Evolutionary conservation across 2,888 invertebrate genomes (phyloP), one percentile per base, ranked within the genome.

Genomic region (Melikaiella ostensackeni): DNA sequence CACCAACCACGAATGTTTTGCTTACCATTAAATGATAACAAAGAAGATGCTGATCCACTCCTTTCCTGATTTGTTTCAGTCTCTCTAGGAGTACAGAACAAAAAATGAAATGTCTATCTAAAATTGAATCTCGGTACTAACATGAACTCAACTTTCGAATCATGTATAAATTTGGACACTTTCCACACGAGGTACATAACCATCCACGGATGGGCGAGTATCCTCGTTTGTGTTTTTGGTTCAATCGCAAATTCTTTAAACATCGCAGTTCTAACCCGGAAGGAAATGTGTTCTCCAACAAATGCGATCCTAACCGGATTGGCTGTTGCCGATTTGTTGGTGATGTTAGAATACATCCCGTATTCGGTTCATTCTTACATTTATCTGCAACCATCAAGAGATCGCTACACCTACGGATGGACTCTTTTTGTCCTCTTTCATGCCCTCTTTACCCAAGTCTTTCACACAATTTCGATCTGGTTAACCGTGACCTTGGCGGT

Each of bases 341-440:
- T 98, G 21, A 98, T 98, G 96, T 93, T 98, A 86, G 97, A 97
- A 87, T 98, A 98, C 91, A 96, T 98, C 82, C 98, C 98, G 0
- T 98, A 96, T 90, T 95, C 96, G 2, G 94, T 96, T 75, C 96
- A 97, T 90, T 95, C 95, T 90, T 96, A 96, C 87, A 94, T 97
- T 79, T 94, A 95, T 83, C 74, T 89, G 83, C 70, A 92, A 87
- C 91, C 93, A 83, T 82, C 93, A n/a, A 91, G 92, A 62, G 92
- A 93, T 77, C 93, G 93, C 61, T 93, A 93, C 81, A 93, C 93
- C 0, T 97, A 97, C 90, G 93, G 94, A 3, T 97, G 97, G 96
- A 95, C 96, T 0, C 93, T 96, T 30, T 97, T 96, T 90, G 96
- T 97, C n/a, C 94, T 97, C 83, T 96, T 98, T 87, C 98, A 98